A percentile compares a stretch with the other conserved stretches of the same genome.
Conservation (phyloP, 2,113 vertebrate species). For the human (Homo sapiens) region DNA sequence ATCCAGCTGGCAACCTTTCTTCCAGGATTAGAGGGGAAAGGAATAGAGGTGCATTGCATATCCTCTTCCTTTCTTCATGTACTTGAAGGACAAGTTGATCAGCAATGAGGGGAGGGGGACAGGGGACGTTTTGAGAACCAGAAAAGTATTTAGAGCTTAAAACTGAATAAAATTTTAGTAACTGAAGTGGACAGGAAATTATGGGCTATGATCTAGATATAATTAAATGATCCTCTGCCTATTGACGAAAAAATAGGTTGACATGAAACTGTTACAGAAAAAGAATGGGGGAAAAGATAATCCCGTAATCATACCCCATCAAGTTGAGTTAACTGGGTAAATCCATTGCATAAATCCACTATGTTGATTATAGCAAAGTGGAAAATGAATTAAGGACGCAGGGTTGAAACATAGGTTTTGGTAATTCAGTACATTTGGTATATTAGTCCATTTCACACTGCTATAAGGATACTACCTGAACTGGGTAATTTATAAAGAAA, state of each 20-base stretch:
- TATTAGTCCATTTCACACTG: no score
- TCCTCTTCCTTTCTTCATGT: not conserved
- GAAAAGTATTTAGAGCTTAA: not conserved
- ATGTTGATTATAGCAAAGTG: not conserved
- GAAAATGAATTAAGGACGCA: not conserved
- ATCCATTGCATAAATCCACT: not conserved
- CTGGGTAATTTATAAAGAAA: no score
- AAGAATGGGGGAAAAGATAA: not conserved
- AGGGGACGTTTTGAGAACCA: not conserved
- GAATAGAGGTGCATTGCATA: not conserved
- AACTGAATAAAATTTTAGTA: not conserved
- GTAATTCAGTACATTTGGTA: not conserved
- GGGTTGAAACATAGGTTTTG: not conserved
- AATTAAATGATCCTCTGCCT: not conserved
- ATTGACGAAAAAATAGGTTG: not conserved
- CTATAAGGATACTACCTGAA: no score
- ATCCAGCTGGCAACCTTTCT: fast-evolving
- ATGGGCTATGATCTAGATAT: not conserved
- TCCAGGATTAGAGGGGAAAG: not conserved
- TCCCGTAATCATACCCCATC: not conserved
- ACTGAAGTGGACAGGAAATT: not conserved
- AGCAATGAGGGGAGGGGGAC: fast-evolving
- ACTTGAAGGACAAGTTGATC: not conserved
- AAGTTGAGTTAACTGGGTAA: not conserved
- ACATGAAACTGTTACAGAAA: not conserved